Conservation (phyloP, 2,113 vertebrate genomes). For the Chlorodrepanis virens region DNA sequence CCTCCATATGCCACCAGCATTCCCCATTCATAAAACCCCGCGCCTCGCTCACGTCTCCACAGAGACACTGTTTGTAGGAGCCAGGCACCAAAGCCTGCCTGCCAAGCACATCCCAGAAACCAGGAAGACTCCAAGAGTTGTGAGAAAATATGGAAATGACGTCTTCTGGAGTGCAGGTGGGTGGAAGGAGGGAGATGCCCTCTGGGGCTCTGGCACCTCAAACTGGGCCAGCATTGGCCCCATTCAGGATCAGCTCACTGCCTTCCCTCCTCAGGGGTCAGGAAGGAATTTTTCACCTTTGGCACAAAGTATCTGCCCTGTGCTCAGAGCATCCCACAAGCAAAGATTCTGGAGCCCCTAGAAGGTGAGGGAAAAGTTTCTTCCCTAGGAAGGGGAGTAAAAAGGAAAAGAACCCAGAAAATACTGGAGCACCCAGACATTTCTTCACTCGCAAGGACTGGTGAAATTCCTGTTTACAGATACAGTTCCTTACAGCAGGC, state of each 20-base stretch:
- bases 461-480: slow-evolving; percentile 12
- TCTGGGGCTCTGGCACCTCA: not conserved
- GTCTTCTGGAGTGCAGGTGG: not conserved
- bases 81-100: not conserved
- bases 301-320: accelerated
- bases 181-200: not conserved
- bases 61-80: not conserved
- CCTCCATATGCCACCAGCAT: not conserved
- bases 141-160: not conserved
- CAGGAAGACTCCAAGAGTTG: not conserved
- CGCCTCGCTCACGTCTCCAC: not conserved
- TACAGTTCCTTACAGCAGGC: slow-evolving; percentile 25
- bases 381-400: not conserved
- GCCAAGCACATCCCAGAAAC: not conserved
- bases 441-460: not conserved
- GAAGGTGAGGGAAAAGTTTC: not conserved
- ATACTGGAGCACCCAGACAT: not conserved
- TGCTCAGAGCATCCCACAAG: accelerated
- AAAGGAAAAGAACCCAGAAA: not conserved
- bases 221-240: not conserved
- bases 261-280: not conserved
- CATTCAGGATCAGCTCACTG: not conserved
- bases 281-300: accelerated
- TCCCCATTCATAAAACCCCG: not conserved
- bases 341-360: not conserved